Conservation (phyloP, 2,888 invertebrate genomes). For the Cyclophora punctaria region DNA sequence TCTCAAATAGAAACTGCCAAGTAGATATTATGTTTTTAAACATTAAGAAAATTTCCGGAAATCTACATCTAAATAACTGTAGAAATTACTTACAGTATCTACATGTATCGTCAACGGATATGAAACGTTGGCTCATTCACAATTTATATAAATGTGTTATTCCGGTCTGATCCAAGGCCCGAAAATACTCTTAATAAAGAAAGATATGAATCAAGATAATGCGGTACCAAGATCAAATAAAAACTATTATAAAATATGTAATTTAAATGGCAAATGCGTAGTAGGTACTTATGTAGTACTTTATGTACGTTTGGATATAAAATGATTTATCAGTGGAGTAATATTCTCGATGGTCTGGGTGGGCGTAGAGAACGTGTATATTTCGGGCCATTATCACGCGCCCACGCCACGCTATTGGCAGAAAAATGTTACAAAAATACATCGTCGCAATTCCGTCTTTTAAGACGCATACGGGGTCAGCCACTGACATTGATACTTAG, state of each 20-base stretch:
- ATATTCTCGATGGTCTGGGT: conserved; percentile 53
- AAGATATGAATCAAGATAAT: no score
- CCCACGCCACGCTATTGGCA: conserved; percentile 62
- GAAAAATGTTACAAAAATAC: conserved; percentile 64
- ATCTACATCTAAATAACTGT: no score
- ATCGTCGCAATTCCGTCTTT: conserved; percentile 44
- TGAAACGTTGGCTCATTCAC: no score
- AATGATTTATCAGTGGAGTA: conserved; percentile 50
- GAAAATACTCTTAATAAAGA: no score
- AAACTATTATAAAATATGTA: not conserved
- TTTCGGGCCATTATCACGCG: conserved; percentile 63
- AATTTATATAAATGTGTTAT: no score
- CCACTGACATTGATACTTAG: conserved; percentile 42
- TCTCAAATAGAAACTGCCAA: no score
- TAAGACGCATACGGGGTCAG: conserved; percentile 31
- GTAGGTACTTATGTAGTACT: conserved; percentile 1
- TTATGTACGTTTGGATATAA: conserved; percentile 27
- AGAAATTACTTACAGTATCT: no score
- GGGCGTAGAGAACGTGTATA: conserved; percentile 61
- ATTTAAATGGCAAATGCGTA: not conserved
- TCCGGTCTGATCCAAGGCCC: no score
- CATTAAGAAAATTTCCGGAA: no score
- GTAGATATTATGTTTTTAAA: no score
- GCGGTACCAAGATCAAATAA: no score
- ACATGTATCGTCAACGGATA: no score